These are phyloP conservation scores for Florisuga fusca DNA, from an alignment of 2,797 vertebrate species.

Conservation along the genomic window DNA sequence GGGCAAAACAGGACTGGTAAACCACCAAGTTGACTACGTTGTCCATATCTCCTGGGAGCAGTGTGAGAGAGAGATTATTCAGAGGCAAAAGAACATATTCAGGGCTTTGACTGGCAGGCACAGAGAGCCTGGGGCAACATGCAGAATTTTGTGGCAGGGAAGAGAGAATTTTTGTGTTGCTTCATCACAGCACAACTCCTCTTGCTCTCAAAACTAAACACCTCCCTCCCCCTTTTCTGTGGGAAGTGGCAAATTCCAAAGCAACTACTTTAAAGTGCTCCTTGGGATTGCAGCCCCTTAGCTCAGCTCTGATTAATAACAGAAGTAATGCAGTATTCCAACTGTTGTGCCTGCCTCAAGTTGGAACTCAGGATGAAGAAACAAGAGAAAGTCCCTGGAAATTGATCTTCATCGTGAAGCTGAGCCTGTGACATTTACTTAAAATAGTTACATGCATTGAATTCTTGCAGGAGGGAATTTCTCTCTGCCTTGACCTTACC, in stretches of 20 bases:
- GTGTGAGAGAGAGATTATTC: background rate
- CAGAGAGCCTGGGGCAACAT: background rate
- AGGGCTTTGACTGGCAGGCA: background rate
- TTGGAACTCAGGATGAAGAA: constrained; percentile 4
- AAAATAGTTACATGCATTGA: constrained; percentile 42
- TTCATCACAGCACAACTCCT: background rate
- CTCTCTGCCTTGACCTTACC: background rate
- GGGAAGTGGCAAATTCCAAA: background rate
- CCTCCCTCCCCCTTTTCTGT: background rate
- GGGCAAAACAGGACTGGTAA: background rate
- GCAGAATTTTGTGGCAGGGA: background rate
- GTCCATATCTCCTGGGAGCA: rapidly evolving
- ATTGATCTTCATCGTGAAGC: background rate
- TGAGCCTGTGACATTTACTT: constrained; percentile 44
- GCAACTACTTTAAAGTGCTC: background rate
- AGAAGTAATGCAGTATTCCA: background rate
- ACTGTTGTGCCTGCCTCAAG: background rate
- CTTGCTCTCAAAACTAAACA: background rate
- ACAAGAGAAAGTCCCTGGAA: constrained; percentile 38
- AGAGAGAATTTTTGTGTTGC: background rate
- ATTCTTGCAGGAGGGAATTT: constrained; percentile 7
- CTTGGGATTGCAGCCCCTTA: background rate
- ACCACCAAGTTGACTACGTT: background rate
- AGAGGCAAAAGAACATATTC: background rate
- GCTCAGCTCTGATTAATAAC: background rate